A percentile compares a stretch with the other conserved stretches of the same genome.
Conservation (phyloP, 1,140 invertebrate species). For the Hormaphis cornu region DNA sequence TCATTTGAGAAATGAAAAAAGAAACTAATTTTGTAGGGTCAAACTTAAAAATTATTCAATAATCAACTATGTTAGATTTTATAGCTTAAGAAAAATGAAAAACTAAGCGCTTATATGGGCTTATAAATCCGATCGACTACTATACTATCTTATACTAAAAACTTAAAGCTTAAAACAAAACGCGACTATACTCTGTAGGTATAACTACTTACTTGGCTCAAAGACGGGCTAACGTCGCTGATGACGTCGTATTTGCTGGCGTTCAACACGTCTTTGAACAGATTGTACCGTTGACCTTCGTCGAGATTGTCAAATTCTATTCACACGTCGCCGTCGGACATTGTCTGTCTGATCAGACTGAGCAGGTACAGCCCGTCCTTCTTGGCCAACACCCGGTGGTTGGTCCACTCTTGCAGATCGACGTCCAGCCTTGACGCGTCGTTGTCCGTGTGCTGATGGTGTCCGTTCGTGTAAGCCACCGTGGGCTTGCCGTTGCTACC, state of each 20-base stretch:
- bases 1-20: too few species aligned
- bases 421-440: slow-evolving; percentile 42
- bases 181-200: too few species aligned
- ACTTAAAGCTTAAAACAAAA: too few species aligned
- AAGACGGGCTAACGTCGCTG: slow-evolving; percentile 80
- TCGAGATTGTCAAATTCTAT: slow-evolving; percentile 63
- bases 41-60: too few species aligned
- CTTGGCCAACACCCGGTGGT: slow-evolving; percentile 81
- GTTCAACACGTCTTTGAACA: slow-evolving; percentile 45
- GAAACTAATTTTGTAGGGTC: too few species aligned
- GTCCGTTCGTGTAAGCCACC: slow-evolving; percentile 9
- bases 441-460: too few species aligned
- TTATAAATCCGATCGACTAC: too few species aligned
- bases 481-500: neutral
- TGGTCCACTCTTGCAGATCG: slow-evolving; percentile 82
- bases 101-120: too few species aligned
- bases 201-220: slow-evolving; percentile 58
- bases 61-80: too few species aligned
- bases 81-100: too few species aligned
- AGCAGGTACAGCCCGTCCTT: slow-evolving; percentile 71
- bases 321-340: slow-evolving; percentile 52
- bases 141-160: too few species aligned
- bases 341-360: slow-evolving; percentile 58
- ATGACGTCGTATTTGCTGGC: slow-evolving; percentile 78
- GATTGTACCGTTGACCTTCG: slow-evolving; percentile 49